Conservation (phyloP, 1,140 invertebrate species). For the Papilio polyxenes region DNA sequence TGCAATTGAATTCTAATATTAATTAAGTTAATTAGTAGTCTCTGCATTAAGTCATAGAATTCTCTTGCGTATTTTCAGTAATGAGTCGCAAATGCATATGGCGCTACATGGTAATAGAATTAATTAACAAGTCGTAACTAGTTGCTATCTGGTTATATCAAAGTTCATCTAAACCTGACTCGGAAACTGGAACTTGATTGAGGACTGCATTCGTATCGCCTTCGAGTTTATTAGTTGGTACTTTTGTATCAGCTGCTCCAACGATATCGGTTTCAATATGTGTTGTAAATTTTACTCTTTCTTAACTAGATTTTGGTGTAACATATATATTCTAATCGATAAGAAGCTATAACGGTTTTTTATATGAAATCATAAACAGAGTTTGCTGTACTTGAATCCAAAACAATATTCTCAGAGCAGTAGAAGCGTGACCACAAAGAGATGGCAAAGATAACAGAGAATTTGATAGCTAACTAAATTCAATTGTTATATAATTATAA, state of each 20-base stretch:
- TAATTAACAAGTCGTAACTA: conserved; percentile 29
- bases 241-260: neutral
- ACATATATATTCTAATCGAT: too few species aligned
- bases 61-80: conserved; percentile 26
- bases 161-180: conserved; percentile 37
- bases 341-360: neutral
- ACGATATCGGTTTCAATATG: neutral
- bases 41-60: neutral
- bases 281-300: neutral
- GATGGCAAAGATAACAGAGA: conserved; percentile 1
- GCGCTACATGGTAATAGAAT: conserved; percentile 28
- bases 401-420: neutral
- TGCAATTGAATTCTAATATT: conserved; percentile 5
- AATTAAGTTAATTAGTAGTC: conserved; percentile 14
- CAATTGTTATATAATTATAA: conserved; percentile 25
- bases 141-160: conserved; percentile 23
- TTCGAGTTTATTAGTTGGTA: conserved; percentile 1
- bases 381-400: neutral
- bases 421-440: conserved; percentile 1
- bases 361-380: neutral
- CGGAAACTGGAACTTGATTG: conserved; percentile 35
- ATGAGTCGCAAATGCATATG: conserved; percentile 31
- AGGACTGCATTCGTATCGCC: conserved; percentile 21
- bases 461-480: conserved; percentile 22
- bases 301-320: neutral